A percentile compares a stretch with the other conserved stretches of the same genome.
phyloP scores from a whole-genome alignment of 2,888 invertebrate genomes.

The Emesis castigata region DNA sequence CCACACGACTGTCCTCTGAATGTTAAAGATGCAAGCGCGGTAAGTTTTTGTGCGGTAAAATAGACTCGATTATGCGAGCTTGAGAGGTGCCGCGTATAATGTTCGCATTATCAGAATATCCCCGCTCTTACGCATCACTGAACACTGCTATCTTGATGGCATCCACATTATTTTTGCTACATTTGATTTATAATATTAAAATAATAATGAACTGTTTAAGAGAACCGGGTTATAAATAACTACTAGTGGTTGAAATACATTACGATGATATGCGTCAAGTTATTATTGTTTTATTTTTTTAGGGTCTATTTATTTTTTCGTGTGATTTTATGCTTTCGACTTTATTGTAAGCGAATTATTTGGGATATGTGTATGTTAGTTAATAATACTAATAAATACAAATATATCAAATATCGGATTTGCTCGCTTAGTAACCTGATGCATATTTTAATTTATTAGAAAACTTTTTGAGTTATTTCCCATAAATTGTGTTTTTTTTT shows the following conservation, averaged over 20 bases:
- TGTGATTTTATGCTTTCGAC: too few species aligned
- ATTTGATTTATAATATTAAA: slow-evolving; percentile 19
- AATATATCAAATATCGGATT: too few species aligned
- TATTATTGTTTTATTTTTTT: background rate
- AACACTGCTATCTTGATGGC: slow-evolving; percentile 71
- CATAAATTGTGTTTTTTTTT: too few species aligned
- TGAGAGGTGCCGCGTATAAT: slow-evolving; percentile 84
- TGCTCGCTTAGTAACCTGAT: too few species aligned
- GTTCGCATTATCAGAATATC: slow-evolving; percentile 84
- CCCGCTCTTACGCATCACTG: slow-evolving; percentile 81
- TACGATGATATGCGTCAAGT: background rate
- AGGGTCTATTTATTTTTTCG: too few species aligned
- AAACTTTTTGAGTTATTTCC: too few species aligned
- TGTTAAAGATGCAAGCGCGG: slow-evolving; percentile 64
- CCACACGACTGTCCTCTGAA: slow-evolving; percentile 44
- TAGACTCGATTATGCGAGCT: slow-evolving; percentile 82
- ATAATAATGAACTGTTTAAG: slow-evolving; percentile 9
- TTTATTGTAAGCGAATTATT: too few species aligned
- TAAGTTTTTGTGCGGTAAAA: slow-evolving; percentile 80
- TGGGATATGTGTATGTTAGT: too few species aligned
- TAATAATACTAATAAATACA: too few species aligned
- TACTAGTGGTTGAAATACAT: background rate
- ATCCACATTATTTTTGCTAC: slow-evolving; percentile 32
- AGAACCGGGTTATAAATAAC: background rate
- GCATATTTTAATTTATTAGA: too few species aligned